Percentiles rank a stretch among this genome's conserved stretches.
Conservation (phyloP, 2,113 vertebrate species). For the Chaetorhynchus papuensis region DNA sequence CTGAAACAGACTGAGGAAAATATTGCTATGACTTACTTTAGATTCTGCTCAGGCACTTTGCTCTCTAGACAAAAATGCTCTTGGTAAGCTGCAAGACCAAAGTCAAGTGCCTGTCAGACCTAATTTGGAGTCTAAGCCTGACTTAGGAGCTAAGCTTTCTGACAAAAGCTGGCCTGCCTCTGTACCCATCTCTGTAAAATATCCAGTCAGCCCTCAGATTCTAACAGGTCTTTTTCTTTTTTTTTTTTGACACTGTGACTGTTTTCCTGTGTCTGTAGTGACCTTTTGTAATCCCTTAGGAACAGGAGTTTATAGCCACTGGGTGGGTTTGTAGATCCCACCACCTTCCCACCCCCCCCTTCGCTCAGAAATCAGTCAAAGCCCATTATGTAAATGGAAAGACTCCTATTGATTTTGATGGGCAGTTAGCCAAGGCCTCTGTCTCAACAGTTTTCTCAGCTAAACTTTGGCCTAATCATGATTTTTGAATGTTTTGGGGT, state of each 20-base stretch:
- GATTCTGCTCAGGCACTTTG: neutral
- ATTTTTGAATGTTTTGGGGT: neutral
- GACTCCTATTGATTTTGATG: neutral
- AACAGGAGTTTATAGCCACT: neutral
- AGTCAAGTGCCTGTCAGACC: neutral
- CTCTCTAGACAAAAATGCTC: neutral
- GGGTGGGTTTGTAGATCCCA: neutral
- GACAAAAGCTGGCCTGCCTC: neutral
- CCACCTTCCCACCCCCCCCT: neutral
- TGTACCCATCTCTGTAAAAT: neutral
- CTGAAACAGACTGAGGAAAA: neutral
- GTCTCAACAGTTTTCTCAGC: neutral
- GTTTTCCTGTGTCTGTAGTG: neutral
- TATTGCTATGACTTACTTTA: neutral
- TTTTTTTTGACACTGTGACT: neutral
- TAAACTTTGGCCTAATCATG: neutral
- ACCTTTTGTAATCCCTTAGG: neutral
- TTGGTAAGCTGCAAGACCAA: neutral
- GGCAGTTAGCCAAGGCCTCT: neutral
- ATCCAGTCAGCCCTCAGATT: neutral
- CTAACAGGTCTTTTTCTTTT: neutral
- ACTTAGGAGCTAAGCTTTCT: neutral
- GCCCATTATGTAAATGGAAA: neutral
- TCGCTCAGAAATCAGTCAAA: neutral
- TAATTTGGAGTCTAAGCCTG: neutral